Percentiles rank a stretch among this genome's conserved stretches.
phyloP scores from a whole-genome alignment of 2,888 invertebrate species.

The Osedax fenrisi region DNA sequence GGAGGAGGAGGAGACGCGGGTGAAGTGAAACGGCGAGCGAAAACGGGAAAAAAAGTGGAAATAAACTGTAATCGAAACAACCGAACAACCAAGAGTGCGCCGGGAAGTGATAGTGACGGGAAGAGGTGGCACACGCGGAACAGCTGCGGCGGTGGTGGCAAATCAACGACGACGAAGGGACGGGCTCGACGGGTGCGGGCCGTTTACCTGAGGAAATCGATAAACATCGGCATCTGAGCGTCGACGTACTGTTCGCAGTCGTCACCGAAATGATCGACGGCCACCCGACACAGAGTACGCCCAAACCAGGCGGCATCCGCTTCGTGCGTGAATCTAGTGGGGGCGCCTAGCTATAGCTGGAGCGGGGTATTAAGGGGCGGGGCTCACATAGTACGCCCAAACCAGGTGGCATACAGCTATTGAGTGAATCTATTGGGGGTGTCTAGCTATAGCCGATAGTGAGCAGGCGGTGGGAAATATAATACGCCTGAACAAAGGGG shows the following conservation, averaged over 20 bases:
- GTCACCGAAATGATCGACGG: slow-evolving; percentile 58
- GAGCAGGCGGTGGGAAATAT: too few species aligned
- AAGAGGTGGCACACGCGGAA: too few species aligned
- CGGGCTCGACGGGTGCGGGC: not conserved
- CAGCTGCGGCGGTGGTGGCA: too few species aligned
- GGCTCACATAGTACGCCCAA: too few species aligned
- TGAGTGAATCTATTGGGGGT: too few species aligned
- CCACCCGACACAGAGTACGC: slow-evolving; percentile 57
- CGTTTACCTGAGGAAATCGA: slow-evolving; percentile 8
- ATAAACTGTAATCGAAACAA: too few species aligned
- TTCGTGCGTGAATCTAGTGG: slow-evolving; percentile 41
- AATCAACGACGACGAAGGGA: not conserved
- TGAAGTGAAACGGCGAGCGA: not conserved
- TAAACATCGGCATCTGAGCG: not conserved
- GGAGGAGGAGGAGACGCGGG: not conserved
- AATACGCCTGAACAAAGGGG: too few species aligned
- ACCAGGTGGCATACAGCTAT: too few species aligned
- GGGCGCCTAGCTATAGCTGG: not conserved
- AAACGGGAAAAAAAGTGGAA: too few species aligned
- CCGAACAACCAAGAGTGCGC: too few species aligned
- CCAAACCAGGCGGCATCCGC: slow-evolving; percentile 48
- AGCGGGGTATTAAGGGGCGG: not conserved
- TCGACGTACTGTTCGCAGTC: not conserved
- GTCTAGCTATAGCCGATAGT: too few species aligned
- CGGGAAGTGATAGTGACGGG: too few species aligned